A percentile compares a stretch with the other conserved stretches of the same genome.
Evolutionary conservation across 37 sponge, comb jelly and placozoan species (phyloP).

Genomic region (Lycopodina hypogea): DNA sequence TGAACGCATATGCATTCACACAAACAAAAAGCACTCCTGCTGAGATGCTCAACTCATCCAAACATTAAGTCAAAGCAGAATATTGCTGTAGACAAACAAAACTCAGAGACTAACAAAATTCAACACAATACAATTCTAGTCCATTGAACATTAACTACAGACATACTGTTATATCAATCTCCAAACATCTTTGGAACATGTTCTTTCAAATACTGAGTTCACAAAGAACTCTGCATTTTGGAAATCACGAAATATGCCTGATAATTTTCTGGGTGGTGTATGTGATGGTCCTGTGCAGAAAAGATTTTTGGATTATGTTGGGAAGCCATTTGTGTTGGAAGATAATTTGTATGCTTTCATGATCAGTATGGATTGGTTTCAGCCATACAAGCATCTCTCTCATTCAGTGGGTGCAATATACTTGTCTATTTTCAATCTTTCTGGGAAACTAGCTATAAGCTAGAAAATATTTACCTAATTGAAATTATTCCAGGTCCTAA

Average conservation of each 20-base stretch:
- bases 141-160: slow-evolving; percentile 19
- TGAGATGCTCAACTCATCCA: too few species aligned
- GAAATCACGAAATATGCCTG: neutral
- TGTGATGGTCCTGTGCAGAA: slow-evolving; percentile 71
- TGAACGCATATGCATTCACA: too few species aligned
- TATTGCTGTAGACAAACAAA: too few species aligned
- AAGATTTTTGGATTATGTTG: slow-evolving; percentile 28
- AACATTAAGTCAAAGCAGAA: too few species aligned
- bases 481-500: slow-evolving; percentile 63
- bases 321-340: slow-evolving; percentile 18
- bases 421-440: slow-evolving; percentile 40
- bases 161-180: slow-evolving; percentile 48
- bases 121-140: too few species aligned
- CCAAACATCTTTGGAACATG: slow-evolving; percentile 9
- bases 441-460: slow-evolving; percentile 35
- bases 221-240: slow-evolving; percentile 37
- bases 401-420: slow-evolving; percentile 63
- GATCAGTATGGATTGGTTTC: slow-evolving; percentile 55
- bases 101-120: too few species aligned
- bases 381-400: slow-evolving; percentile 35
- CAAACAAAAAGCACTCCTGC: too few species aligned
- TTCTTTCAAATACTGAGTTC: slow-evolving; percentile 30
- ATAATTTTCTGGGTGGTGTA: slow-evolving; percentile 30
- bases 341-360: slow-evolving; percentile 7
- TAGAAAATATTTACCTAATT: slow-evolving; percentile 42